A percentile compares a stretch with the other conserved stretches of the same genome.
These are phyloP conservation scores for Hyles vespertilio DNA, from an alignment of 1,140 invertebrate species.

Conservation along the genomic window DNA sequence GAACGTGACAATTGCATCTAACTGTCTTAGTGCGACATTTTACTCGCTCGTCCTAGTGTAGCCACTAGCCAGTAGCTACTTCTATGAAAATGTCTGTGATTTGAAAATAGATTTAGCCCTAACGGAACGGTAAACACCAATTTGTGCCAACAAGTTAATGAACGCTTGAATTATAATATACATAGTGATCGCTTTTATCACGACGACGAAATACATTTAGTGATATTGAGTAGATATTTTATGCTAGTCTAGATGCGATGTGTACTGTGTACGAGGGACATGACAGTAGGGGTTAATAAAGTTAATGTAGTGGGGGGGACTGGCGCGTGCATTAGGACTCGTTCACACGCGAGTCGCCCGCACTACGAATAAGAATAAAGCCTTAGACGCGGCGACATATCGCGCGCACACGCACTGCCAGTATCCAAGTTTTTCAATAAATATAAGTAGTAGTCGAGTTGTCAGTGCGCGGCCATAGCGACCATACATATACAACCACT, in stretches of 20 bases:
- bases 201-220: too few relatives aligned
- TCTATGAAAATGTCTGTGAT: slow-evolving; percentile 30
- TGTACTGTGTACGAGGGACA: not conserved
- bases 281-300: too few relatives aligned
- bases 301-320: too few relatives aligned
- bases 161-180: slow-evolving; percentile 8
- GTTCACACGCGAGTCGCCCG: too few relatives aligned
- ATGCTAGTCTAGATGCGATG: slow-evolving; percentile 15
- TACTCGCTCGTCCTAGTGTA: slow-evolving; percentile 10
- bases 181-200: too few relatives aligned
- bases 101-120: slow-evolving; percentile 29
- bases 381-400: slow-evolving; percentile 2
- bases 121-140: slow-evolving; percentile 41
- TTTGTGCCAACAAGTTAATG: slow-evolving; percentile 44
- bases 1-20: slow-evolving; percentile 15
- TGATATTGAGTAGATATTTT: not conserved
- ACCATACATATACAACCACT: slow-evolving; percentile 48
- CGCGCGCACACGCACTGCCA: slow-evolving; percentile 26
- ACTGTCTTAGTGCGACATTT: too few relatives aligned
- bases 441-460: slow-evolving; percentile 35
- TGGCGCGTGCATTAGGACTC: too few relatives aligned
- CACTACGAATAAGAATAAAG: slow-evolving; percentile 1
- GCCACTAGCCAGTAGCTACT: slow-evolving; percentile 1
- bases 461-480: slow-evolving; percentile 45
- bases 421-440: slow-evolving; percentile 15